phyloP scores from a whole-genome alignment of 2,888 invertebrate species.

The Vannuccia rotundouncinata region DNA sequence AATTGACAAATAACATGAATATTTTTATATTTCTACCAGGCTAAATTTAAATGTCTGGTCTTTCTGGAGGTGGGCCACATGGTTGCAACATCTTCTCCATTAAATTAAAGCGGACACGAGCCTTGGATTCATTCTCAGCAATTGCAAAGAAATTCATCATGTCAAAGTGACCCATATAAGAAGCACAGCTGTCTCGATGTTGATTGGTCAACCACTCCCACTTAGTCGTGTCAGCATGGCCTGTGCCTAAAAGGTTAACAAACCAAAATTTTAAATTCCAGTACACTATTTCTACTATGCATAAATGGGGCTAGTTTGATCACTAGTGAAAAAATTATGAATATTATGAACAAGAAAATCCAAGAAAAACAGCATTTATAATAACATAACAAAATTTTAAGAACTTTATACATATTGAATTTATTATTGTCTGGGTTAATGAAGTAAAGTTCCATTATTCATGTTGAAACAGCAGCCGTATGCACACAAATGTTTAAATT shows the following conservation, averaged over 20 bases:
- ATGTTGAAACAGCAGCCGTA: too few relatives aligned
- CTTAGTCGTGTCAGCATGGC: conserved; percentile 94
- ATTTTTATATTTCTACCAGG: too few relatives aligned
- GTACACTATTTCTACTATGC: not conserved
- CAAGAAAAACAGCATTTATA: too few relatives aligned
- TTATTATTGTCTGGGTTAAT: too few relatives aligned
- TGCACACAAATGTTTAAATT: too few relatives aligned
- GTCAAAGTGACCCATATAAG: conserved; percentile 92
- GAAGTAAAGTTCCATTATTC: too few relatives aligned
- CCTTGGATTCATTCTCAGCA: conserved; percentile 92
- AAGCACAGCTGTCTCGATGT: conserved; percentile 88
- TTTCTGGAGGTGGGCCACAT: conserved; percentile 83
- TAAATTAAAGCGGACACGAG: conserved; percentile 80
- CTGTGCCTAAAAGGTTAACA: conserved; percentile 64
- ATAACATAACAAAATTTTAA: too few relatives aligned
- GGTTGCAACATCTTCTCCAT: conserved; percentile 98
- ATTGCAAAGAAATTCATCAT: conserved; percentile 85
- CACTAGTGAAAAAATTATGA: too few relatives aligned
- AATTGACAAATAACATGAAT: too few relatives aligned
- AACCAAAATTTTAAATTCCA: not conserved
- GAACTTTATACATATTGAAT: too few relatives aligned
- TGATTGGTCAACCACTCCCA: conserved; percentile 96
- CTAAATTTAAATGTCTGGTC: conserved; percentile 38
- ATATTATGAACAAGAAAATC: too few relatives aligned
- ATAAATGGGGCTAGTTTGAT: not conserved